Conservation (phyloP, 2,888 invertebrate species). For the Chirona hameri region DNA sequence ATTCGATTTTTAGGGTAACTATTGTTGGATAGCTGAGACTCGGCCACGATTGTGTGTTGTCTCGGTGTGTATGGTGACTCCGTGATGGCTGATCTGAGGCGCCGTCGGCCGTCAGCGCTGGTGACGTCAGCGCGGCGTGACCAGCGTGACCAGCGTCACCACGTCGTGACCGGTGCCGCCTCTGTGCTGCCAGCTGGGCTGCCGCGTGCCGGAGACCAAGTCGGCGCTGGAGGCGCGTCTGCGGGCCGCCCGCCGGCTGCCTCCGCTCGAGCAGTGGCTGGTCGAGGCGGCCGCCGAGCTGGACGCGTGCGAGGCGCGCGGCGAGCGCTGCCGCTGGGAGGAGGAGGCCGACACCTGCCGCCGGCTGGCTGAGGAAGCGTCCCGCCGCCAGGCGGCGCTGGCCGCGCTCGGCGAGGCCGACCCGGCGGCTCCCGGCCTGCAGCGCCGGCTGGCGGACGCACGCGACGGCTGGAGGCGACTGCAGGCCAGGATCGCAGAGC, state of each 20-base stretch:
- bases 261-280: constrained; percentile 40
- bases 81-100: too few species aligned
- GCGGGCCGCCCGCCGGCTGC: background rate
- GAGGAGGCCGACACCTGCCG: constrained; percentile 26
- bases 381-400: constrained; percentile 6
- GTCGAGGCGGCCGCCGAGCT: constrained; percentile 40
- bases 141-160: too few species aligned
- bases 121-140: too few species aligned
- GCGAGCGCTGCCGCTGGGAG: constrained; percentile 26
- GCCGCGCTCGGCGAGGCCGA: constrained; percentile 22
- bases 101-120: too few species aligned
- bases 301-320: constrained; percentile 35
- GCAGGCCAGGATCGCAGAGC: constrained; percentile 34
- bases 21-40: too few species aligned
- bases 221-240: constrained; percentile 3
- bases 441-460: constrained; percentile 33
- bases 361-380: constrained; percentile 2
- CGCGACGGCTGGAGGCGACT: constrained; percentile 36
- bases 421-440: constrained; percentile 30
- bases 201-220: background rate
- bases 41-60: too few species aligned
- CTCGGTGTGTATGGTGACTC: too few species aligned
- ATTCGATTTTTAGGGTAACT: too few species aligned
- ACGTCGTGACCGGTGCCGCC: background rate
- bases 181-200: background rate